Percentiles rank a stretch among this genome's conserved stretches.
Conservation (phyloP, 2,888 invertebrate species). For the Protophormia terraenovae region DNA sequence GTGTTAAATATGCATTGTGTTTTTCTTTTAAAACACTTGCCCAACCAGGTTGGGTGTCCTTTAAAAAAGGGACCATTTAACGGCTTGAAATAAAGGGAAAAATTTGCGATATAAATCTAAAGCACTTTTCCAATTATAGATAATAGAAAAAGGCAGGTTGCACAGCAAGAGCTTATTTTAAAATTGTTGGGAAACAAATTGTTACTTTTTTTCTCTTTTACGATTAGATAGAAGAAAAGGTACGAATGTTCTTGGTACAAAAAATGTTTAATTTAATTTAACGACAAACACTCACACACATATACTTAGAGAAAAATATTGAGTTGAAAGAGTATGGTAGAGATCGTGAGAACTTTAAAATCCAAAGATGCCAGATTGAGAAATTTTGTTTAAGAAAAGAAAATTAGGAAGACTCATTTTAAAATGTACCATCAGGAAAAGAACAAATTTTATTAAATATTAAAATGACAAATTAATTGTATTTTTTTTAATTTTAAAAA, state of each 20-base stretch:
- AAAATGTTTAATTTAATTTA: not conserved
- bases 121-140: not conserved
- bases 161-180: not conserved
- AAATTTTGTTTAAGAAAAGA: not conserved
- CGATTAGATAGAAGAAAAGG: not conserved
- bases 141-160: not conserved
- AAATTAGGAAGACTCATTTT: not conserved
- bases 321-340: not conserved
- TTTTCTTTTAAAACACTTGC: not conserved
- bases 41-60: too few species aligned
- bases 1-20: conserved; percentile 1
- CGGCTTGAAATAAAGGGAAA: not conserved
- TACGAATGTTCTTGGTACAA: not conserved
- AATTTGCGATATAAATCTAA: not conserved
- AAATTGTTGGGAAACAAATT: not conserved
- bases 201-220: not conserved
- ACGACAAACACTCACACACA: not conserved
- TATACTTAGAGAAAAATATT: not conserved
- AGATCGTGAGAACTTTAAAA: conserved; percentile 6
- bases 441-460: too few species aligned
- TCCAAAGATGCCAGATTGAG: conserved; percentile 2
- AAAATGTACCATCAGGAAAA: too few species aligned
- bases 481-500: too few species aligned
- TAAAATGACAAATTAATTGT: too few species aligned
- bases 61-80: not conserved